Evolutionary conservation across 2,888 invertebrate species (phyloP).

Genomic region (Poecilus cupreus): DNA sequence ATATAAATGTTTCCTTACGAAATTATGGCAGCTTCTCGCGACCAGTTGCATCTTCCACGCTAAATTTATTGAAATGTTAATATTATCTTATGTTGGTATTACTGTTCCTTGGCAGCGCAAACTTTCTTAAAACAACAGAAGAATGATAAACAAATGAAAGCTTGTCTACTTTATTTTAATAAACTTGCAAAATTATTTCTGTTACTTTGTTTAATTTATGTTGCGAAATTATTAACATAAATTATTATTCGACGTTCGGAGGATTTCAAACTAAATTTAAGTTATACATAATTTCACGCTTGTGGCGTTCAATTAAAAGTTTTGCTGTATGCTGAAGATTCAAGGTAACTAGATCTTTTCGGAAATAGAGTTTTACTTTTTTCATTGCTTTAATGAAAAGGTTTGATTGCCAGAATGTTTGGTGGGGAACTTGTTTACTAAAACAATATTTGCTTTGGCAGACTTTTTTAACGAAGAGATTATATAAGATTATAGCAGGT

Average conservation of each 20-base stretch:
- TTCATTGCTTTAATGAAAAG: constrained; percentile 5
- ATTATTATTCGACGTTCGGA: constrained; percentile 8
- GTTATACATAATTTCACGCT: not conserved
- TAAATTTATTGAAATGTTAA: not conserved
- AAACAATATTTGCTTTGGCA: constrained; percentile 31
- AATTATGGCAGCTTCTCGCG: not conserved
- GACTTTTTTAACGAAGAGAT: not conserved
- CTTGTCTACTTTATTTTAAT: not conserved
- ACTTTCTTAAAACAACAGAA: constrained; percentile 36
- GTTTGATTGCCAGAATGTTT: not conserved
- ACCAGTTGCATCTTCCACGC: constrained; percentile 7
- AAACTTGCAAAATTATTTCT: not conserved
- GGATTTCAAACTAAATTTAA: not conserved
- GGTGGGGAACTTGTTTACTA: not conserved
- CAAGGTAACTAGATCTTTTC: constrained; percentile 12
- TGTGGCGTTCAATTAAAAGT: not conserved
- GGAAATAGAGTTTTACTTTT: not conserved
- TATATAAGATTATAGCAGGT: not conserved
- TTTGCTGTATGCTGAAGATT: not conserved
- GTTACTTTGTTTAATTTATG: constrained; percentile 6
- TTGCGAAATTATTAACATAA: constrained; percentile 4
- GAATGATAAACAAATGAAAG: not conserved
- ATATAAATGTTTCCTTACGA: constrained; percentile 24
- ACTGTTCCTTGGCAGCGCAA: constrained; percentile 16
- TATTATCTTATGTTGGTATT: constrained; percentile 13